phyloP scores from a whole-genome alignment of 2,113 vertebrate genomes.

The Chunga burmeisteri region DNA sequence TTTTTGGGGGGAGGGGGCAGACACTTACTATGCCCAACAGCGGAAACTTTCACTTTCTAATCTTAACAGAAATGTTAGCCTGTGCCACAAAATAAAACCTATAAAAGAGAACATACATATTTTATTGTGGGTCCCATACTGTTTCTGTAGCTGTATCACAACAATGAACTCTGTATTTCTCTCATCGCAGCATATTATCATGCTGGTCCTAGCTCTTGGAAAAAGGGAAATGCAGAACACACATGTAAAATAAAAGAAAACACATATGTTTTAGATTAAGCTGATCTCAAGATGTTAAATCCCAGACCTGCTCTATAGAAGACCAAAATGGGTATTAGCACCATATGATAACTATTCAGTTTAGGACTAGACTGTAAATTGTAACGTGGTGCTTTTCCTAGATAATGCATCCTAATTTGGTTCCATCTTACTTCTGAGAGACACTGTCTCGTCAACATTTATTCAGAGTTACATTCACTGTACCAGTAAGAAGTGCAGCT shows the following conservation, averaged over 20 bases:
- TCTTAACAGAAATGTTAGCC: background rate
- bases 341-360: background rate
- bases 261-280: constrained; percentile 15
- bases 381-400: background rate
- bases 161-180: background rate
- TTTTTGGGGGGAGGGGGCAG: background rate
- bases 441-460: background rate
- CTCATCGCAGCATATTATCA: background rate
- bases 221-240: constrained; percentile 18
- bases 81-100: background rate
- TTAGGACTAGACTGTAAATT: background rate
- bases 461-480: background rate
- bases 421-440: background rate
- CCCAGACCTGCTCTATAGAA: background rate
- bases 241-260: constrained; percentile 46
- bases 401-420: background rate
- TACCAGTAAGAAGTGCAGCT: background rate
- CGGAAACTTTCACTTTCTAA: background rate
- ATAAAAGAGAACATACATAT: background rate
- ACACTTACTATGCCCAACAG: background rate
- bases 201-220: background rate
- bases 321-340: background rate
- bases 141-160: background rate
- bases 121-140: background rate
- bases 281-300: background rate